phyloP scores from a whole-genome alignment of 2,888 invertebrate species.

The Liodrosophila aerea region DNA sequence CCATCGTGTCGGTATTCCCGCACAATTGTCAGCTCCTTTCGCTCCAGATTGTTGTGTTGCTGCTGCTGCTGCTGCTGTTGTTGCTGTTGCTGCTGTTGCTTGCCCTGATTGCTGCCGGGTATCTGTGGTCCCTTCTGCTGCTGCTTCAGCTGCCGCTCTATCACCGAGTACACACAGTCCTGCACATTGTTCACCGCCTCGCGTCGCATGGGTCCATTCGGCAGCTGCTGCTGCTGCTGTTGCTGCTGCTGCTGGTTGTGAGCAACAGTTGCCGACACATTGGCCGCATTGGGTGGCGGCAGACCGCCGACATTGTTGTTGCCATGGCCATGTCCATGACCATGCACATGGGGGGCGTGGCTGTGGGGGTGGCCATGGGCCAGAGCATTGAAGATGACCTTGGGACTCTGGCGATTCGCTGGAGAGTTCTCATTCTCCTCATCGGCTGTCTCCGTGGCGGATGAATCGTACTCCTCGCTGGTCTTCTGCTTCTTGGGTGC shows the following conservation, averaged over 20 bases:
- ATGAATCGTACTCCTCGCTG: constrained; percentile 88
- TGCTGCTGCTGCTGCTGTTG: constrained; percentile 52
- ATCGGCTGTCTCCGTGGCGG: constrained; percentile 94
- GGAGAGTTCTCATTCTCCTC: constrained; percentile 88
- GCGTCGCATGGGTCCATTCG: constrained; percentile 71
- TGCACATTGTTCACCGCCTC: constrained; percentile 86
- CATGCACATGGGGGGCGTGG: constrained; percentile 32
- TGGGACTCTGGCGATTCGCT: constrained; percentile 84
- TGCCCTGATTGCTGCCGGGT: constrained; percentile 24
- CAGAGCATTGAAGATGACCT: constrained; percentile 77
- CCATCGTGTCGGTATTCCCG: constrained; percentile 82
- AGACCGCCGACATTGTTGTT: constrained; percentile 57
- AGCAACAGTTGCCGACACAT: constrained; percentile 1
- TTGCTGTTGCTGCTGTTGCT: constrained; percentile 30
- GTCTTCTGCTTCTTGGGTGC: constrained; percentile 82
- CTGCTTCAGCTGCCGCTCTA: constrained; percentile 90
- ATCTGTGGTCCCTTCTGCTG: constrained; percentile 84
- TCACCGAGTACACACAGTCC: constrained; percentile 91
- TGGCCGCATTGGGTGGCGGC: constrained; percentile 53
- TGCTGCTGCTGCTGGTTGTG: constrained; percentile 16
- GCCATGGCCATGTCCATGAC: constrained; percentile 32
- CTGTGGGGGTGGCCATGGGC: constrained; percentile 13
- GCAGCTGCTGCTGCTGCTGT: constrained; percentile 21
- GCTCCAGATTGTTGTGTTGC: constrained; percentile 58
- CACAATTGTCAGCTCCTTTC: constrained; percentile 81